Conservation (phyloP, 2,888 invertebrate genomes). For the Xestia xanthographa region DNA sequence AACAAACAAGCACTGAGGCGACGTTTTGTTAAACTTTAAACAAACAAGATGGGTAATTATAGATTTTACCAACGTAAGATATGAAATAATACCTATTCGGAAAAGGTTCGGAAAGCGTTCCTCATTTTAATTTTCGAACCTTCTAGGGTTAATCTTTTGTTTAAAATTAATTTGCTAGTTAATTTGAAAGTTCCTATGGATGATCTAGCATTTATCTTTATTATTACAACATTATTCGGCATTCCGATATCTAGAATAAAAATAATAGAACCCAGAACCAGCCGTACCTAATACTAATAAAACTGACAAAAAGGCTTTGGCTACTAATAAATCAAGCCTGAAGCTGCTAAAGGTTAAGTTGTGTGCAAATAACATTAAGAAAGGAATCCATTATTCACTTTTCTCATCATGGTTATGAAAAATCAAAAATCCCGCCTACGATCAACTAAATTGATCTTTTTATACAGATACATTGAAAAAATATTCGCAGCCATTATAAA, state of each 20-base stretch:
- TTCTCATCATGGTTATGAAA: conserved; percentile 41
- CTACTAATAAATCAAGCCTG: conserved; percentile 14
- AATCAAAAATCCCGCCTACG: conserved; percentile 42
- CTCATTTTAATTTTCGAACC: not conserved
- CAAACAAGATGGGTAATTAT: not conserved
- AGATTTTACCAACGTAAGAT: not conserved
- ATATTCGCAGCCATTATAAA: conserved; percentile 54
- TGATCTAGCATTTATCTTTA: not conserved
- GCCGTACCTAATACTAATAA: conserved; percentile 6
- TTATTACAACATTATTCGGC: not conserved
- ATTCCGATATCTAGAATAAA: not conserved
- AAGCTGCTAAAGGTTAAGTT: conserved; percentile 18
- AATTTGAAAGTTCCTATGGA: not conserved
- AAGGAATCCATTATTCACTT: conserved; percentile 51
- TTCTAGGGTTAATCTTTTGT: not conserved
- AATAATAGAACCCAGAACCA: conserved; percentile 5
- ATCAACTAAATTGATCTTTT: conserved; percentile 61
- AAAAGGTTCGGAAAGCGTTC: not conserved
- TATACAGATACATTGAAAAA: conserved; percentile 55
- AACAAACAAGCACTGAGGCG: too few species aligned
- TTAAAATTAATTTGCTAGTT: not conserved
- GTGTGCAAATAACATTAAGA: conserved; percentile 34
- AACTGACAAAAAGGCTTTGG: conserved; percentile 22
- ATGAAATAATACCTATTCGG: not conserved
- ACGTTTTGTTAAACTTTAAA: conserved; percentile 10